Base-by-base conservation (phyloP, 2,888 invertebrate genomes). In the Lissonota sp. region DNA sequence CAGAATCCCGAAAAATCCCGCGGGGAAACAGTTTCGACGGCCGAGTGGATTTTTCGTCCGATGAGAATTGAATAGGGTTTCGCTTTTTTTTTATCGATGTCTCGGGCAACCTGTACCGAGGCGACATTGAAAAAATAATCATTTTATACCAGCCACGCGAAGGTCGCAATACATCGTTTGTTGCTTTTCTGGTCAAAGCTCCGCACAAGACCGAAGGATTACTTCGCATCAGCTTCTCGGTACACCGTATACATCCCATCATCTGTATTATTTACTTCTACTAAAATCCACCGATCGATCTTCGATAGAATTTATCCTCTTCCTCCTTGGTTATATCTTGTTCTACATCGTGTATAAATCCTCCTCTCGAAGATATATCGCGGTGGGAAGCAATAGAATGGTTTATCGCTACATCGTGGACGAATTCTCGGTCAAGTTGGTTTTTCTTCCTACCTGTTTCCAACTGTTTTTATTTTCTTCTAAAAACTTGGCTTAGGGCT, bases 21-120 rank as follows among this genome's bases (percentile, higher is more conserved):
- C 60, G 60, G 26, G 26, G 44, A 69, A 69, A 67, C 46, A 49
- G 71, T 57, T 55, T 73, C 79, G 67, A 40, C 57, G 67, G 16
- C 69, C 63, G 63, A 57, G 57, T 63, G 16, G 62, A 73, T 79
- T 69, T 79, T 69, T 57, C 42, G 26, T 51, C 64, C 37, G 66
- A 71, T 46, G 46, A 73, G 63, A 58, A 72, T 49, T 60, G 64
- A 71, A 78, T 58, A 37, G 26, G 42, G 60, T 37, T 71, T 71
- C 72, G 53, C 26, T 26, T 26, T 26, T 26, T n/a, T 72, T 72
- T 55, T 55, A 63, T 72, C 63, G 63, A 63, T 63, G 55, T 72
- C n/a, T 10, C 55, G 42, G 26, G 26, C 26, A 26, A 26, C 3
- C 26, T 53, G 37, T 57, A 10, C 7, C 12, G 1, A 40, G 10